Evolutionary conservation across 2,113 vertebrate genomes (phyloP), one percentile per base, ranked within the genome.

Genomic region (Semnopithecus entellus): DNA sequence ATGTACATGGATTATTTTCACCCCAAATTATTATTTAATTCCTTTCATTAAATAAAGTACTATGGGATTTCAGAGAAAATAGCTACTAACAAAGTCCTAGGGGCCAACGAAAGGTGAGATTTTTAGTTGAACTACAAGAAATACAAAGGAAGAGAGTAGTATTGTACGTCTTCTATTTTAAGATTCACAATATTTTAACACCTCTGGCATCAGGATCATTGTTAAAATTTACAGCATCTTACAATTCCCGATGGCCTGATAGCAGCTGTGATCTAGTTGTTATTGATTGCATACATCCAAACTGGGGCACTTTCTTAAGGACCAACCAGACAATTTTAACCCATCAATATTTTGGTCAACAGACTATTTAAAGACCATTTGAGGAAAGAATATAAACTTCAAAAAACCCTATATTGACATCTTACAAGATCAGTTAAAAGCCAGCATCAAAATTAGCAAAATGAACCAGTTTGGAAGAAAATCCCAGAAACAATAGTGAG

Each of bases 41-140:
- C 4, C 89, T 93, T 93, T 86, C 86, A 93, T 85, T 68, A 81
- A 88, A 88, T 43, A 68, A 89, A 95, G 40, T 93, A 3, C 3
- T 82, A 38, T 22, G 23, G 52, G 50, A 59, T 82, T 93, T 90
- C 66, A 76, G 59, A 68, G 73, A 87, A 87, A 90, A 45, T 43
- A 76, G 16, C 66, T 87, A 82, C 55, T 82, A 52, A 90, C 40
- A 82, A 81, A 95, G 38, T n/a, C 59, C 57, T 75, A 80, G 18
- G 32, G 30, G 17, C 17, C 30, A 84, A 72, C 2, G 5, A 84
- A 88, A 92, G 4, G 14, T 45, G n/a, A 76, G 82, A 95, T 61
- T 61, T 78, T 78, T 95, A 83, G n/a, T 78, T 52, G 59, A 82
- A 93, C n/a, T 70, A 23, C 30, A 83, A 82, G n/a, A 89, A 86